Base-by-base conservation (phyloP, 2,888 invertebrate species). In the Limnephilus marmoratus region DNA sequence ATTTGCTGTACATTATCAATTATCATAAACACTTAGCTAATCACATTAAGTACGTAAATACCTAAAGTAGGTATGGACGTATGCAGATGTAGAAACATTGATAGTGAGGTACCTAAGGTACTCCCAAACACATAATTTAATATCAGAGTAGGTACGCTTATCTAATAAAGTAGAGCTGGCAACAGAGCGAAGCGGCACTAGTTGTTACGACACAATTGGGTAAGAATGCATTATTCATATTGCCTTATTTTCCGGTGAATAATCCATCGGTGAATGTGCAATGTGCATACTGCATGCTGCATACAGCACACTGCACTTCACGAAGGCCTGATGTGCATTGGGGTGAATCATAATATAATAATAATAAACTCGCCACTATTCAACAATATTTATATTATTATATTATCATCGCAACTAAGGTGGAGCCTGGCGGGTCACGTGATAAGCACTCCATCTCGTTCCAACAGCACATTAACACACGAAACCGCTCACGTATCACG, bases 171-270 rank as follows among this genome's bases (percentile, higher is more conserved):
- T 41, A 83, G 45, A 86, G 45, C 86, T 45, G 86, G 86, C 86
- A 86, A 86, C 86, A 29, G n/a, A 15, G 86, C 45, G 29, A n/a
- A 9, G 85, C 34, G n/a, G 37, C 34, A 83, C 37, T 24, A 41
- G 12, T 45, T 45, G 45, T 45, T 86, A 86, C 45, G 86, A 86
- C 86, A 86, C 86, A 86, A 86, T 86, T 86, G 45, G 41, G 45
- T 86, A 86, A 86, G 86, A 86, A 86, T 86, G 41, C 86, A 86
- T 86, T 86, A 86, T 86, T 86, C 86, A 86, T 49, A 83, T 41
- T 34, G 83, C 83, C 83, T 83, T 83, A 83, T 83, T 83, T 83
- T 37, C 83, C 37, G 37, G 15, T 83, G 83, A 83, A 83, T 34
- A 83, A 37, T 83, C 37, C 83, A 83, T 37, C 83, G 83, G 83